phyloP scores from a whole-genome alignment of 2,797 vertebrate genomes.

The Oophaga sylvatica region DNA sequence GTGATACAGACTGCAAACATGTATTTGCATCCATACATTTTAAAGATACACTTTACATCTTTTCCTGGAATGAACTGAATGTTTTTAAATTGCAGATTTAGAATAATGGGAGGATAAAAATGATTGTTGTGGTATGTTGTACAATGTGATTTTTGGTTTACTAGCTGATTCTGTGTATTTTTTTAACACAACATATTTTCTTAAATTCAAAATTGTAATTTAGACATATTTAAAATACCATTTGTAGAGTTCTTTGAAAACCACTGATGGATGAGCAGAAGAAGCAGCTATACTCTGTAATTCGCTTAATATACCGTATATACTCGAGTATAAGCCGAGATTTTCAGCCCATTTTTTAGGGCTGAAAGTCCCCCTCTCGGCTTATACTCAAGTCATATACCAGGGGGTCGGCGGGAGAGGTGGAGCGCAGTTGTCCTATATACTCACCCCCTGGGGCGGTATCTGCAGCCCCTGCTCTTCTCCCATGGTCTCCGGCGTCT shows the following conservation, averaged over 20 bases:
- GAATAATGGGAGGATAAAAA: slow-evolving; percentile 9
- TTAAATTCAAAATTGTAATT: neutral
- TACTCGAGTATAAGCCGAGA: no score
- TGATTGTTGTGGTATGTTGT: neutral
- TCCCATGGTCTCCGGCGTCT: no score
- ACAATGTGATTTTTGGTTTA: neutral
- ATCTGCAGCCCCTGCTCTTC: no score
- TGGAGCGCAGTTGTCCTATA: no score
- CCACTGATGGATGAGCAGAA: neutral
- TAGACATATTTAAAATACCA: neutral
- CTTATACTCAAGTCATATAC: no score
- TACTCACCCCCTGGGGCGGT: no score
- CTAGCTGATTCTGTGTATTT: neutral
- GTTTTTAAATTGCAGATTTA: slow-evolving; percentile 33
- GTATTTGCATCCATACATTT: slow-evolving; percentile 28
- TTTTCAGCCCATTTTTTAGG: no score
- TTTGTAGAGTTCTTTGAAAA: neutral
- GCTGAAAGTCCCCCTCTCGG: no score
- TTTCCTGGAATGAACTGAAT: slow-evolving; percentile 23
- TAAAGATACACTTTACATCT: slow-evolving; percentile 5
- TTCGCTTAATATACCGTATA: neutral
- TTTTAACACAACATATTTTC: neutral
- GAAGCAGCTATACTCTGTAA: neutral
- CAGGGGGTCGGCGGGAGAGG: no score
- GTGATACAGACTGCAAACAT: slow-evolving; percentile 28